Conservation (phyloP, 1,140 invertebrate species). For the Oppia nitens region DNA sequence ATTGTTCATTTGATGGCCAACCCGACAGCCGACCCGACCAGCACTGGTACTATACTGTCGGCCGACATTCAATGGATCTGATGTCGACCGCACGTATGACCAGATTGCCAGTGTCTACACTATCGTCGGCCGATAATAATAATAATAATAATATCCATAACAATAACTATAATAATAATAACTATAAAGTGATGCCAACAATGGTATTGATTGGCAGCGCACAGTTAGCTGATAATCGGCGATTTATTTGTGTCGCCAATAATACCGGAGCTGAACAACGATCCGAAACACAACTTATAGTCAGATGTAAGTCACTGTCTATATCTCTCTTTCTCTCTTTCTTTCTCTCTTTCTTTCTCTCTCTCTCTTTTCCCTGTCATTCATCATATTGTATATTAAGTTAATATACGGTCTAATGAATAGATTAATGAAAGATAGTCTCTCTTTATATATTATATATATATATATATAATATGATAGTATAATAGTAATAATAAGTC, state of each 20-base stretch:
- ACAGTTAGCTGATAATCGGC: conserved; percentile 16
- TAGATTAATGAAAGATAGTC: not conserved
- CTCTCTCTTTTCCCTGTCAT: not conserved
- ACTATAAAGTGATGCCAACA: conserved; percentile 13
- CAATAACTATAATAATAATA: not conserved
- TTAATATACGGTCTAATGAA: too few relatives aligned
- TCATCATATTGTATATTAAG: too few relatives aligned
- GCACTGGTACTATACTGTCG: too few relatives aligned
- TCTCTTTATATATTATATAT: too few relatives aligned
- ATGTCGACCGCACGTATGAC: conserved; percentile 14
- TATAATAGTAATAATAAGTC: too few relatives aligned
- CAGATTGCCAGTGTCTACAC: conserved; percentile 12
- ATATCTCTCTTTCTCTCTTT: not conserved
- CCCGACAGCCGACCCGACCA: too few relatives aligned
- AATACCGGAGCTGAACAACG: conserved; percentile 21
- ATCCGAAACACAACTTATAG: conserved; percentile 19
- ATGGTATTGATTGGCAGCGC: conserved; percentile 19
- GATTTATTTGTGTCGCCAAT: conserved; percentile 23
- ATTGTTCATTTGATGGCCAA: conserved; percentile 14
- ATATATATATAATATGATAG: too few relatives aligned
- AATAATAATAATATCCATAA: conserved; percentile 6
- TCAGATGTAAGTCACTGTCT: conserved; percentile 19
- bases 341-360: not conserved
- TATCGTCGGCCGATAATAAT: conserved; percentile 10
- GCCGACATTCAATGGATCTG: conserved; percentile 8